phyloP scores from a whole-genome alignment of 2,113 vertebrate genomes.

The Suricata suricatta region DNA sequence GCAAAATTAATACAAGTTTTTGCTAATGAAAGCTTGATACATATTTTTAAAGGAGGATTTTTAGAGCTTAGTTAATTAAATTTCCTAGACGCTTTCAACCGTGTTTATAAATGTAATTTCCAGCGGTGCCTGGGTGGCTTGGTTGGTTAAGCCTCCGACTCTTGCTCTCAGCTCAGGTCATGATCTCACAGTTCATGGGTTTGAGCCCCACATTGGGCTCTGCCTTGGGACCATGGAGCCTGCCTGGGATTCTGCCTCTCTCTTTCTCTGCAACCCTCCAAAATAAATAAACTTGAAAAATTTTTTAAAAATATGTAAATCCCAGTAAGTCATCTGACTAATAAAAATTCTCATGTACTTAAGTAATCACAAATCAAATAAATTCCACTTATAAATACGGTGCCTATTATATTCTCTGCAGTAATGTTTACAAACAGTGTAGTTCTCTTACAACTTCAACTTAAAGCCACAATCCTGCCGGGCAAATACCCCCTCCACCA shows the following conservation, averaged over 20 bases:
- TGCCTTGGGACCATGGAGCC: too few relatives aligned
- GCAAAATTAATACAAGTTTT: neutral
- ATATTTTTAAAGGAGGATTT: neutral
- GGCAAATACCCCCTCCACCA: neutral
- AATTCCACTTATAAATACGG: neutral
- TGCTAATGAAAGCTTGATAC: neutral
- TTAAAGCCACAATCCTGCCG: neutral
- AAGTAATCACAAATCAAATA: constrained; percentile 28
- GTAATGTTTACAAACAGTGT: neutral
- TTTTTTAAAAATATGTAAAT: neutral
- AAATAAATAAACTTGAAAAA: too few relatives aligned
- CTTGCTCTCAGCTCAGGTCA: too few relatives aligned
- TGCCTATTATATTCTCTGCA: neutral
- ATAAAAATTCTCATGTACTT: neutral
- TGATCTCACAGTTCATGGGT: too few relatives aligned
- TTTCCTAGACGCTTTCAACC: neutral
- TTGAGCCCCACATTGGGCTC: too few relatives aligned
- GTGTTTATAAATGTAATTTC: neutral
- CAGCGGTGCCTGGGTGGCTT: too few relatives aligned
- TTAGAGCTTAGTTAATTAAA: neutral
- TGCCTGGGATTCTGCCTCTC: too few relatives aligned
- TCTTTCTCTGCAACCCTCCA: too few relatives aligned
- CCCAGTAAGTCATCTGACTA: neutral
- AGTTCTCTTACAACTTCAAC: neutral
- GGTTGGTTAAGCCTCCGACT: too few relatives aligned